Evolutionary conservation across 2,888 invertebrate genomes (phyloP), one percentile per base, ranked within the genome.

Genomic region (Mamestra brassicae): DNA sequence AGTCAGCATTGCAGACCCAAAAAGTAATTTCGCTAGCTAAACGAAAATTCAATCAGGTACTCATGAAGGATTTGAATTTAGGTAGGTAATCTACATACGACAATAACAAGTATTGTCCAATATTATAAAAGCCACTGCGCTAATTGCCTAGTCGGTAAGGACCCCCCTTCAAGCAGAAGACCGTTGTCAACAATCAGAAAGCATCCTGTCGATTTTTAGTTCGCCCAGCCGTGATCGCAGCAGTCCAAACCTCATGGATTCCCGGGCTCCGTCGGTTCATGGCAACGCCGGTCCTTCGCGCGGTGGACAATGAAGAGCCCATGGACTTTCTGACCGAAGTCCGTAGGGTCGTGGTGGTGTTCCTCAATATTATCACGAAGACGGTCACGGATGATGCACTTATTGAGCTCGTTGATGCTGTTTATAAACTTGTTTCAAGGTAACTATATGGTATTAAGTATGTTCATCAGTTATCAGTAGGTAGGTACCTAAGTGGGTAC

Each of bases 301-400:
- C 97, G 0, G 97, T 98, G 3, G 97, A 97, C 81, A 96, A 97
- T 82, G 97, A 97, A 75, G 97, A 98, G 88, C 97, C 98, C 0
- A 93, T 98, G 84, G 98, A 98, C 85, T 98, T 97, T 90, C 92
- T 98, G 10, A 98, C 98, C 0, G 98, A 98, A 92, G 97, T 98
- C 93, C 96, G 98, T 58, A 97, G 97, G 78, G 97, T 98, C 6
- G 97, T 97, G 0, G 97, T 98, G 42, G 95, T 98, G 8, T 98
- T 98, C 87, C 96, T 97, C 13, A 97, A 98, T 85, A 95, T 98
- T 11, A 93, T 97, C 63, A 96, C 96, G 0, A 88, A 90, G 55
- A 89, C 93, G 1, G 90, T 95, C 4, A 92, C 94, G 1, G 94
- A 95, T 38, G 90, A 89, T 26, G 92, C 93, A 36, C 93, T 97